Evolutionary conservation across 2,113 vertebrate species (phyloP).

Genomic region (Corynorhinus townsendii): DNA sequence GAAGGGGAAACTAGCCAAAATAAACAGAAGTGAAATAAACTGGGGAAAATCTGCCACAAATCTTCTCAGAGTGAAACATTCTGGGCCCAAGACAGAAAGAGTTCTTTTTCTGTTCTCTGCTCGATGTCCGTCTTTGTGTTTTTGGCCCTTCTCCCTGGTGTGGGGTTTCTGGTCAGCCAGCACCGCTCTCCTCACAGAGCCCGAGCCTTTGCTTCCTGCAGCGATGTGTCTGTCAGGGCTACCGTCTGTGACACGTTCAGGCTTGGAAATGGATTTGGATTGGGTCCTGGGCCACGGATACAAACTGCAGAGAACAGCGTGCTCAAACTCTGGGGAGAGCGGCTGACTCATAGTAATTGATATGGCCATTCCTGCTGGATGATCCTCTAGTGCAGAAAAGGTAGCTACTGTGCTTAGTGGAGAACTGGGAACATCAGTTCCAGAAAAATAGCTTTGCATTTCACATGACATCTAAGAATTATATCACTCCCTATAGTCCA

Average conservation of each 20-base stretch:
- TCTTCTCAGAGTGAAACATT: neutral
- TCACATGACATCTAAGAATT: constrained; percentile 78
- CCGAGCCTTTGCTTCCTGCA: constrained; percentile 13
- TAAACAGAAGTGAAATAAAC: neutral
- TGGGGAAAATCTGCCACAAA: neutral
- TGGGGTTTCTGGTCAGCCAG: constrained; percentile 30
- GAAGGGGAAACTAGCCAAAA: neutral
- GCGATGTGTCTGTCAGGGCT: constrained; percentile 40
- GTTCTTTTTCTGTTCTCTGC: neutral
- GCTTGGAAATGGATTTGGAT: constrained; percentile 56
- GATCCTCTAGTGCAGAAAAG: constrained; percentile 57
- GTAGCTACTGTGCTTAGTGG: constrained; percentile 50
- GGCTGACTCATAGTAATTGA: constrained; percentile 63
- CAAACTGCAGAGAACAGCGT: constrained; percentile 48
- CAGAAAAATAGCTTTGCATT: constrained; percentile 80
- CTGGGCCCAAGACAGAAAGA: neutral
- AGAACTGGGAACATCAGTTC: constrained; percentile 68
- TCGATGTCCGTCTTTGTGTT: neutral
- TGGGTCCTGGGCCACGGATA: constrained; percentile 34
- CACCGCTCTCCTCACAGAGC: constrained; percentile 20
- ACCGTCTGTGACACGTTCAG: neutral
- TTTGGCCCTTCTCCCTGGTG: neutral
- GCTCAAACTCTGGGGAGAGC: constrained; percentile 62
- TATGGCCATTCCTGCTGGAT: constrained; percentile 68
- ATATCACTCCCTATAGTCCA: constrained; percentile 75